Conservation (phyloP, 2,888 invertebrate species). For the Isotomurus palustris region DNA sequence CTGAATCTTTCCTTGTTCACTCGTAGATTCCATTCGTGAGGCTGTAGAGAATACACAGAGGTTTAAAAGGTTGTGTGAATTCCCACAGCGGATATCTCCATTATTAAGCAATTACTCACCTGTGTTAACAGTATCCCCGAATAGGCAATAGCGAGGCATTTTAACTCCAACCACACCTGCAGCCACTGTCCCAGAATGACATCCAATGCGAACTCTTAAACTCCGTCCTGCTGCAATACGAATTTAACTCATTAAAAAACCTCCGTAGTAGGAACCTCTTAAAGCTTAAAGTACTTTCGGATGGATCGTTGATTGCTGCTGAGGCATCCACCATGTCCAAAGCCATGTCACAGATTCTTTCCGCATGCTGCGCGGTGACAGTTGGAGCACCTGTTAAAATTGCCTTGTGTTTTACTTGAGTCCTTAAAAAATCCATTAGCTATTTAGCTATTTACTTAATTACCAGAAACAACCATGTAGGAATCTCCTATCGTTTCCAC, state of each 20-base stretch:
- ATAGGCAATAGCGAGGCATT: slow-evolving; percentile 81
- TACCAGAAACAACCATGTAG: slow-evolving; percentile 90
- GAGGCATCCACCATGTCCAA: slow-evolving; percentile 75
- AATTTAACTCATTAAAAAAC: background rate
- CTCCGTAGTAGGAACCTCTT: background rate
- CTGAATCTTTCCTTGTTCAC: slow-evolving; percentile 89
- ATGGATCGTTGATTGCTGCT: slow-evolving; percentile 47
- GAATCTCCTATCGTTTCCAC: slow-evolving; percentile 98
- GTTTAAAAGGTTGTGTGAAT: no score
- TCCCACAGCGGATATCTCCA: no score
- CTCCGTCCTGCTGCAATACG: slow-evolving; percentile 53
- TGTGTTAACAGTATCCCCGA: slow-evolving; percentile 87
- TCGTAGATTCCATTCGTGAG: slow-evolving; percentile 86
- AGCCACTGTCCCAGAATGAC: slow-evolving; percentile 86
- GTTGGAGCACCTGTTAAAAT: slow-evolving; percentile 78
- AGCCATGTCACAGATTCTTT: slow-evolving; percentile 91
- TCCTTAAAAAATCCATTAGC: slow-evolving; percentile 1
- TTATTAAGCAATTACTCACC: slow-evolving; percentile 34
- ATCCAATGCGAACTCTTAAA: slow-evolving; percentile 74
- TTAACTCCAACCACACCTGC: slow-evolving; percentile 91
- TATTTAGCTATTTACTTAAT: background rate
- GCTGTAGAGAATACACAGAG: slow-evolving; percentile 55
- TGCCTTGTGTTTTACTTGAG: no score
- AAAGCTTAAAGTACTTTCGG: slow-evolving; percentile 10
- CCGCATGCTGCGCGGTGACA: slow-evolving; percentile 82